Evolutionary conservation across 1,140 invertebrate genomes (phyloP), one percentile per base, ranked within the genome.

Genomic region (Xylocopa sonorina): DNA sequence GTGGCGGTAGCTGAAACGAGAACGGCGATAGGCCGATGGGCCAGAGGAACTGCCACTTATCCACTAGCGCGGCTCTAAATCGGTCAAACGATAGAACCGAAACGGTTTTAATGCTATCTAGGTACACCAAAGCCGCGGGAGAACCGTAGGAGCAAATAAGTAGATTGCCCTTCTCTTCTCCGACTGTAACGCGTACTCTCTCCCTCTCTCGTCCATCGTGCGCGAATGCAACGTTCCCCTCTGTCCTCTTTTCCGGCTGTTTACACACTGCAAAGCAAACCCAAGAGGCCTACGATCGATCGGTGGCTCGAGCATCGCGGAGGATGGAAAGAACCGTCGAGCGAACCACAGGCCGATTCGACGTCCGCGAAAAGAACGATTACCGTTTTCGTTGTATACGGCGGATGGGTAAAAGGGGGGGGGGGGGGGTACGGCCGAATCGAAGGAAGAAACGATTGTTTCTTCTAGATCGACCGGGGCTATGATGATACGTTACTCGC

Each of bases 401-500:
- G 9, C 43, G 6, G 1, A n/a, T n/a, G 16, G 55, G 9, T 38
- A 38, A 9, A 21, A 21, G 10, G 16, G 55, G 27, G 32, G 27
- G 27, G 4, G 48, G 3, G 4, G 46, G 0, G 46, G 18, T 5
- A 5, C 0, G 4, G 12, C 9, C 16, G 43, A 12, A n/a, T 1
- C 12, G 27, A 16, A 18, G 41, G 50, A 57, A 55, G 73, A 51
- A 82, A 89, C 87, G 90, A 92, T 91, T 87, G 89, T 90, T 92
- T 89, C 89, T 89, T 88, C 87, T 88, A 90, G 91, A 91, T 89
- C 89, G 87, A 86, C 82, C 83, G 81, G 84, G 80, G 69, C n/a
- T n/a, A n/a, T 90, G 89, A 90, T 90, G 90, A 91, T 91, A 92
- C 87, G 87, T 91, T 90, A 89, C 46, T 38, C 21, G 75, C n/a